Conservation (phyloP, 2,113 vertebrate species). For the Colinus virginianus region DNA sequence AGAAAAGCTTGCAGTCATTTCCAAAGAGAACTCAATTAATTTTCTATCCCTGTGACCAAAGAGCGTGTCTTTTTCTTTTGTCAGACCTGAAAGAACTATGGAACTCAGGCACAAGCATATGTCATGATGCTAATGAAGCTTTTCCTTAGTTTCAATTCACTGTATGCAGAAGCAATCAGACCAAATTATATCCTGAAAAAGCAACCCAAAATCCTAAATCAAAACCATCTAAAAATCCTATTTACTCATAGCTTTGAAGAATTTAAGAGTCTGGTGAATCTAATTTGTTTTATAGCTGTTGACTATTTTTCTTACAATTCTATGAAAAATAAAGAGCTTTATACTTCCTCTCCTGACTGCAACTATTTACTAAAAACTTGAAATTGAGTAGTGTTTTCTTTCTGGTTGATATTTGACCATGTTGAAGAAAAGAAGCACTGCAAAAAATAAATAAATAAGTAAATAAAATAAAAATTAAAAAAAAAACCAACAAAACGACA, state of each 20-base stretch:
- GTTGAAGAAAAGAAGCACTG: background rate
- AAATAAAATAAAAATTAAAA: no score
- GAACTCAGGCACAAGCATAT: slow-evolving; percentile 18
- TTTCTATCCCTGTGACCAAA: slow-evolving; percentile 51
- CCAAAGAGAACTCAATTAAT: slow-evolving; percentile 61
- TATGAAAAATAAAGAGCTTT: background rate
- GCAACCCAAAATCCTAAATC: rapidly evolving
- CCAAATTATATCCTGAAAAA: background rate
- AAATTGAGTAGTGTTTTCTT: background rate
- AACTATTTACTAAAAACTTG: background rate
- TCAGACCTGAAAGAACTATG: slow-evolving; percentile 25
- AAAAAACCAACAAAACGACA: background rate
- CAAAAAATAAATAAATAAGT: background rate
- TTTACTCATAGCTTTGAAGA: background rate
- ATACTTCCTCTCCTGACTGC: background rate
- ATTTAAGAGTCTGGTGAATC: background rate
- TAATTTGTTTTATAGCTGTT: background rate
- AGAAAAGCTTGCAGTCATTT: slow-evolving; percentile 30
- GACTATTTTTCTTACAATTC: background rate
- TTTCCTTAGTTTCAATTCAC: background rate
- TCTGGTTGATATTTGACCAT: background rate
- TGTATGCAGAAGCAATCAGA: background rate
- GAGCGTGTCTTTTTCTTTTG: slow-evolving; percentile 38
- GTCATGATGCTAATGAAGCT: background rate
- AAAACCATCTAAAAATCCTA: background rate